Percentiles rank a stretch among this genome's conserved stretches.
Conservation (phyloP, 2,797 vertebrate species). For the Nyctibius grandis region DNA sequence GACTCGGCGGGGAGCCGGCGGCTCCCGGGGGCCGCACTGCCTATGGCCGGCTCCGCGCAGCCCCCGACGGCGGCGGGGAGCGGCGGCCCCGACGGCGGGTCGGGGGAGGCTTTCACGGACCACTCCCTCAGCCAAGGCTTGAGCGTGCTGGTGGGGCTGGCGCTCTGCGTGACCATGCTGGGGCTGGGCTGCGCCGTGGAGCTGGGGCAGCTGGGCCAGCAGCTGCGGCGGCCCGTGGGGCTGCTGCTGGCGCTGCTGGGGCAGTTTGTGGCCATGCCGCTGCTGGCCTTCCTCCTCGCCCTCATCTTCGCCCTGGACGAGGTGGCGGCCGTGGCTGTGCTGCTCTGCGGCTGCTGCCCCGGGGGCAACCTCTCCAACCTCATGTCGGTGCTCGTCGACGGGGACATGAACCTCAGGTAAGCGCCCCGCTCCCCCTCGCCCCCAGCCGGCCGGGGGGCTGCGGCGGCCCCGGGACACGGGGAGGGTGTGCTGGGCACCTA, state of each 20-base stretch:
- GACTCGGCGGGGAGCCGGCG: not conserved
- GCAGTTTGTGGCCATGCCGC: slow-evolving; percentile 93
- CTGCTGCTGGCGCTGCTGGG: slow-evolving; percentile 89
- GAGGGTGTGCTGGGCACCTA: not conserved
- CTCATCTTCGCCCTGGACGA: slow-evolving; percentile 88
- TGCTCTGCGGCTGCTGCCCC: slow-evolving; percentile 96
- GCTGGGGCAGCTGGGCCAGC: slow-evolving; percentile 83
- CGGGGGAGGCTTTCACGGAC: slow-evolving; percentile 44
- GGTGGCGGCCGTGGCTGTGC: slow-evolving; percentile 92
- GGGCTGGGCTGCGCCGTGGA: slow-evolving; percentile 97
- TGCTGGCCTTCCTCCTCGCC: slow-evolving; percentile 91
- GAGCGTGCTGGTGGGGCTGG: slow-evolving; percentile 90
- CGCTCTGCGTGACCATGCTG: slow-evolving; percentile 93
- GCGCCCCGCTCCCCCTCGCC: not conserved
- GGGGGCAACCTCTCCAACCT: slow-evolving; percentile 96
- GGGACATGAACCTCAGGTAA: slow-evolving; percentile 98
- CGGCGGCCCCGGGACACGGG: not conserved
- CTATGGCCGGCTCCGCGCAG: not conserved
- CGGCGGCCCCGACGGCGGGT: not conserved
- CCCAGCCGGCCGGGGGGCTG: not conserved
- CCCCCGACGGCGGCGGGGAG: not conserved
- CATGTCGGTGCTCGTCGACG: slow-evolving; percentile 91
- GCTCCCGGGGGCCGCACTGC: not conserved
- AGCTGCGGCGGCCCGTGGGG: slow-evolving; percentile 88
- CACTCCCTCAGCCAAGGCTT: slow-evolving; percentile 84